Base-by-base conservation (phyloP, 2,797 vertebrate genomes). In the Cuniculus paca region DNA sequence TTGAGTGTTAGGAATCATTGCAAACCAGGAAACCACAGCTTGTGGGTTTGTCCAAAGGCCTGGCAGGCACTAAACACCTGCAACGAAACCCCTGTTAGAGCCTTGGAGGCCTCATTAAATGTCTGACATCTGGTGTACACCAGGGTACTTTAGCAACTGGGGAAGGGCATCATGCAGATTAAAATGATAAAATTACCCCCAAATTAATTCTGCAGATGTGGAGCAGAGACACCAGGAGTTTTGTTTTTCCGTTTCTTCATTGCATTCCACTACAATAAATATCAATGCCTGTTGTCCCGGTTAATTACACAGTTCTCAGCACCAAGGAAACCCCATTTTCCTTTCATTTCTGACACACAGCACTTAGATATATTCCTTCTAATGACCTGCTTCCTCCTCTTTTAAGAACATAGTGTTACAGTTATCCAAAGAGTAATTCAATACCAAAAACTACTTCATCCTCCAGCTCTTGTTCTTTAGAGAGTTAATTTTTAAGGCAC, bases 271-370 rank as follows among this genome's bases (percentile, higher is more conserved):
- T 91, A 45, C 92, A 97, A 39, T 88, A 96, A 96, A 79, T 92
- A 50, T 68, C 90, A 61, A 9, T 45, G 88, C 75, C 96, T 97
- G 50, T 92, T 95, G n/a, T 80, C 61, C 90, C 48, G 95, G 82
- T 8, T 96, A 97, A 97, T 88, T 97, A 97, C 9, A 77, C 42
- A 11, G 95, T 90, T 94, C 94, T 82, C 4, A 2, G 77, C 90
- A 92, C 85, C 89, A 88, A 80, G 97, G 96, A 96, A 98, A 88
- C 84, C 88, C 60, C 88, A 93, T 97, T 98, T 97, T 81, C 90
- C 88, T 80, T 93, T 97, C 26, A 61, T 79, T 92, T 92, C 96
- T 97, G 94, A 96, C 88, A 96, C 34, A 84, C 26, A n/a, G 86
- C 61, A 48, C 93, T 96, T 94, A 92, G 61, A 54, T 81, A n/a